Percentiles rank a stretch among this genome's conserved stretches.
Evolutionary conservation across 2,113 vertebrate genomes (phyloP).

Genomic region (Mobula hypostoma): DNA sequence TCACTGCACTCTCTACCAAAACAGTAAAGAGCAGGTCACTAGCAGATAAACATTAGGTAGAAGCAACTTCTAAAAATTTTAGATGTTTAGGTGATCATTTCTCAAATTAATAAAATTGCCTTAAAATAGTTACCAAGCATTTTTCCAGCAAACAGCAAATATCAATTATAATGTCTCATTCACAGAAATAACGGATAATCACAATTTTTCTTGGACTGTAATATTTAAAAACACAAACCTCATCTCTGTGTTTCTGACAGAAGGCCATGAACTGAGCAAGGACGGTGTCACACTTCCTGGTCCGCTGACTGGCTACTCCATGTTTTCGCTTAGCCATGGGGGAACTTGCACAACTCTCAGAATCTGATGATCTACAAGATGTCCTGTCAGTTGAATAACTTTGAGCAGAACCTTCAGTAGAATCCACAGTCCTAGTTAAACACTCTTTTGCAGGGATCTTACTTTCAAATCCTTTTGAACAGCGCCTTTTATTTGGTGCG

Average conservation of each 20-base stretch:
- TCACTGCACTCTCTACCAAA: background rate
- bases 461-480: background rate
- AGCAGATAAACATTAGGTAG: no score
- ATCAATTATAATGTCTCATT: background rate
- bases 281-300: slow-evolving; percentile 57
- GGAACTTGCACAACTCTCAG: slow-evolving; percentile 51
- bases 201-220: background rate
- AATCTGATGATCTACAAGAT: slow-evolving; percentile 41
- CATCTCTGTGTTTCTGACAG: slow-evolving; percentile 70
- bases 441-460: slow-evolving; percentile 15
- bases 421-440: slow-evolving; percentile 48
- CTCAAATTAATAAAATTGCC: no score
- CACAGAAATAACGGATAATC: no score
- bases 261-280: slow-evolving; percentile 67
- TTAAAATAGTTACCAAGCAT: no score
- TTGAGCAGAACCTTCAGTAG: slow-evolving; percentile 48
- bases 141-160: background rate
- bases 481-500: slow-evolving; percentile 26
- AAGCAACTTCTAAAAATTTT: background rate
- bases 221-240: slow-evolving; percentile 54
- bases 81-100: background rate
- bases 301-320: slow-evolving; percentile 47
- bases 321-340: slow-evolving; percentile 58
- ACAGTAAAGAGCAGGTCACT: no score
- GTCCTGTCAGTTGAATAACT: slow-evolving; percentile 53